Evolutionary conservation across 2,797 vertebrate species (phyloP).

Genomic region (Scarus forsteni): DNA sequence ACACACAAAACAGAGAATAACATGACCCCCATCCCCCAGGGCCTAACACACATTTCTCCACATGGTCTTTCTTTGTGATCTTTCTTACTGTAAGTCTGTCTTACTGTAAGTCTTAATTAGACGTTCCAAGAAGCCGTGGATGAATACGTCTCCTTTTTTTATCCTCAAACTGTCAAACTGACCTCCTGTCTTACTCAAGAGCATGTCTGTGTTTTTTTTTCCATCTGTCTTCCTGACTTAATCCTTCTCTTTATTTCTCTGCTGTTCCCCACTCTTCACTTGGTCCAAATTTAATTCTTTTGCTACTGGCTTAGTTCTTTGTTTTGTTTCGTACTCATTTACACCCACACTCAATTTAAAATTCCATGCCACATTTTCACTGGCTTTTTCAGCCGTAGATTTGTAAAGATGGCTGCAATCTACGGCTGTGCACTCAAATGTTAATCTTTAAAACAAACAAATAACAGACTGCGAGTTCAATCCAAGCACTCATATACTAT

Average conservation of each 20-base stretch:
- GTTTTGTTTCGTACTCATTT: slow-evolving; percentile 41
- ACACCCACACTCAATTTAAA: slow-evolving; percentile 21
- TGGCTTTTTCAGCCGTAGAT: slow-evolving; percentile 22
- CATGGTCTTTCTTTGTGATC: slow-evolving; percentile 74
- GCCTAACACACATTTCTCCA: slow-evolving; percentile 38
- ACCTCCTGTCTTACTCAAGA: slow-evolving; percentile 42
- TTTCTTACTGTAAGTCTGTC: slow-evolving; percentile 66
- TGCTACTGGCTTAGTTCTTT: slow-evolving; percentile 48
- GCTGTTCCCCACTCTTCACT: slow-evolving; percentile 44
- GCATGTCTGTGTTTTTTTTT: slow-evolving; percentile 65
- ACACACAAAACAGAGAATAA: slow-evolving; percentile 44
- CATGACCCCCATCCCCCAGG: slow-evolving; percentile 29
- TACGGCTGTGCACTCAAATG: slow-evolving; percentile 1
- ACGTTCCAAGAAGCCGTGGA: slow-evolving; percentile 65
- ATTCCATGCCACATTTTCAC: slow-evolving; percentile 9
- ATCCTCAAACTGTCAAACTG: slow-evolving; percentile 56
- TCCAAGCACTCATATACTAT: slow-evolving; percentile 37
- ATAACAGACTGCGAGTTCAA: slow-evolving; percentile 33
- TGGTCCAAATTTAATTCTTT: slow-evolving; percentile 46
- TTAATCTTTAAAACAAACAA: slow-evolving; percentile 47
- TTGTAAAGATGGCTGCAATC: slow-evolving; percentile 14
- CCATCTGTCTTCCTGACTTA: slow-evolving; percentile 55
- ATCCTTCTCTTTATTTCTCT: slow-evolving; percentile 35
- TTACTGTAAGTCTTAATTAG: slow-evolving; percentile 75
- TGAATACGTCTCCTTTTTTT: slow-evolving; percentile 58